These are phyloP conservation scores for Mesitornis unicolor DNA, from an alignment of 2,113 vertebrate species.

Conservation along the genomic window DNA sequence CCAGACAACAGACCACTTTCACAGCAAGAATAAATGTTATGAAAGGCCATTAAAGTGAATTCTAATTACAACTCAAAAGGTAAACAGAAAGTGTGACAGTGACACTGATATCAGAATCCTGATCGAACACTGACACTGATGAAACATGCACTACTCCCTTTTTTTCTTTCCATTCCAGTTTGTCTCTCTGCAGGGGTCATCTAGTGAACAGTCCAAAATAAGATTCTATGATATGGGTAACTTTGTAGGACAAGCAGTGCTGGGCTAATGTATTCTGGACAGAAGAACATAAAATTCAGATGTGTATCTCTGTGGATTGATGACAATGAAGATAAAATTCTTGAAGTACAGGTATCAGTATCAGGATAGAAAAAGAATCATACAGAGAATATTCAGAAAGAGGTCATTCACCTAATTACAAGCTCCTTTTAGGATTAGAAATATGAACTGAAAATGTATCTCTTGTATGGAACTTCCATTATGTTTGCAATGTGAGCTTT, in stretches of 20 bases:
- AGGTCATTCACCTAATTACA: neutral
- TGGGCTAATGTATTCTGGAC: neutral
- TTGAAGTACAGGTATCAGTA: neutral
- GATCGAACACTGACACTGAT: too few species aligned
- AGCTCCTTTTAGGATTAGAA: neutral
- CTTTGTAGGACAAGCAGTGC: neutral
- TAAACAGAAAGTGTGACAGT: neutral
- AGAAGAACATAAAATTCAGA: neutral
- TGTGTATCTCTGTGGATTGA: neutral
- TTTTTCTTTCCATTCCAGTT: neutral
- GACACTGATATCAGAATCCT: neutral
- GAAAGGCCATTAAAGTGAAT: neutral
- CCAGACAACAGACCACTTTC: neutral
- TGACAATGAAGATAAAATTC: neutral
- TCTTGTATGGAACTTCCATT: neutral
- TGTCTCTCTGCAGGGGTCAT: neutral
- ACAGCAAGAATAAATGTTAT: neutral
- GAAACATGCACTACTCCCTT: rapidly evolving
- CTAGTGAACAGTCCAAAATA: neutral
- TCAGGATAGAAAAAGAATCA: neutral
- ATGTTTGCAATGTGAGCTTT: neutral
- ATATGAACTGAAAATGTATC: neutral
- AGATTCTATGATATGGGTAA: neutral
- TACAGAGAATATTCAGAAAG: neutral
- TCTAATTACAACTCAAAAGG: neutral